Base-by-base conservation (phyloP, 1,140 invertebrate genomes). In the Euglossa dilemma region DNA sequence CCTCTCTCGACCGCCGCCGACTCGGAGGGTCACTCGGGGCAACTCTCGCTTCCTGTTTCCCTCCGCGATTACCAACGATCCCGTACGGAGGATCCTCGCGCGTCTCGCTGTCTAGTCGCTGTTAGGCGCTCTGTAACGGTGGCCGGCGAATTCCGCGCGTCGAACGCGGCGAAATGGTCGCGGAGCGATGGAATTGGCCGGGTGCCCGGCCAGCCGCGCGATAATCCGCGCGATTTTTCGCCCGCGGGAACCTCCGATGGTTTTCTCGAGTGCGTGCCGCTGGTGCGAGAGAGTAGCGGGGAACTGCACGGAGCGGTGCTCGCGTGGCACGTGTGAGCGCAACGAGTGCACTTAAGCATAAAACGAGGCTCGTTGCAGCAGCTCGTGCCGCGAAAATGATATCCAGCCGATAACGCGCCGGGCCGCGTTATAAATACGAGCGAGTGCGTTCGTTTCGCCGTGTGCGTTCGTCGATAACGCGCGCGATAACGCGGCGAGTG, bases 281-380 rank as follows among this genome's bases (percentile, higher is more conserved):
- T 9, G 6, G 12, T 69, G 7, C 7, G 8, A 59, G 54, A 43
- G 66, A 69, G 45, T 47, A 16, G 45, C 14, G 23, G 23, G 11
- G 43, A 9, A 47, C 23, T 25, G 66, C 6, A 11, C 43, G 20
- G 43, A n/a, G 43, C 43, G 36, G 28, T 6, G 63, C n/a, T 64
- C 61, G 63, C 9, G 63, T 64, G 69, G 59, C 75, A 86, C 76
- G 85, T 63, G 73, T 43, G 47, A 77, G 50, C 54, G 57, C 47
- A 76, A 56, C 72, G 59, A 80, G 85, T 79, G 64, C 80, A 63
- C 61, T 84, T 87, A 81, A 56, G 56, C 43, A 59, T 77, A 82
- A 85, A 87, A 85, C 77, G 69, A 72, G 63, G 43, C 82, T 63
- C 43, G 20, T 63, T 63, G 36, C 28, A 63, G 20, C 14, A n/a